Evolutionary conservation across 2,113 vertebrate species (phyloP).

Genomic region (Orcinus orca): DNA sequence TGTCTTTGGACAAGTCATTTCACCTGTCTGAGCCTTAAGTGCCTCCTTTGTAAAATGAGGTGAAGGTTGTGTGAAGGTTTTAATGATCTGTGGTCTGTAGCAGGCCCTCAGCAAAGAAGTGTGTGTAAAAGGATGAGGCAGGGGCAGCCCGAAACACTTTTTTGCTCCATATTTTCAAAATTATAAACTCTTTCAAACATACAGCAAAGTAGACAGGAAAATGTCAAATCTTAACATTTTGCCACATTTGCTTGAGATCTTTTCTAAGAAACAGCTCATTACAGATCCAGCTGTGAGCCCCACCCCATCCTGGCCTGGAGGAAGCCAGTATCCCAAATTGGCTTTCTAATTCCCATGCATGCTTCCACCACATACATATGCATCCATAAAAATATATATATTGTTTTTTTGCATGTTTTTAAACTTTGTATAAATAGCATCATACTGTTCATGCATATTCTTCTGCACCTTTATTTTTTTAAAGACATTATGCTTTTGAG

Average conservation of each 20-base stretch:
- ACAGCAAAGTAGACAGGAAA: conserved; percentile 40
- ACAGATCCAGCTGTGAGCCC: conserved; percentile 19
- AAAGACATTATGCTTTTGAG: background rate
- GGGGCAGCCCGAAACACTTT: background rate
- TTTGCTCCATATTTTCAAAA: background rate
- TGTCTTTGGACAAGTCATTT: conserved; percentile 30
- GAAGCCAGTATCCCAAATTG: conserved; percentile 39
- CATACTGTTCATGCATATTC: background rate
- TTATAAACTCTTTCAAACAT: background rate
- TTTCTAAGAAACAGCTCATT: conserved; percentile 58
- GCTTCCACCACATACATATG: background rate
- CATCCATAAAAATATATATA: background rate
- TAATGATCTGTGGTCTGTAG: background rate
- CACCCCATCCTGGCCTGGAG: background rate
- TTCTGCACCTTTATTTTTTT: conserved; percentile 4
- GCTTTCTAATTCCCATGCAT: background rate
- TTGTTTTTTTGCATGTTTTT: conserved; percentile 31
- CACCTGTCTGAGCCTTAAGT: background rate
- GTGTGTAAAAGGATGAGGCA: background rate
- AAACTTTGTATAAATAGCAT: conserved; percentile 8
- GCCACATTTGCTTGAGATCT: conserved; percentile 48
- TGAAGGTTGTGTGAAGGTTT: background rate
- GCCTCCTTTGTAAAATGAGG: background rate
- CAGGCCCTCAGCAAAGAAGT: background rate
- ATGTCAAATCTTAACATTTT: conserved; percentile 47